A percentile compares a stretch with the other conserved stretches of the same genome.
Conservation (phyloP, 2,113 vertebrate species). For the Ictalurus punctatus region DNA sequence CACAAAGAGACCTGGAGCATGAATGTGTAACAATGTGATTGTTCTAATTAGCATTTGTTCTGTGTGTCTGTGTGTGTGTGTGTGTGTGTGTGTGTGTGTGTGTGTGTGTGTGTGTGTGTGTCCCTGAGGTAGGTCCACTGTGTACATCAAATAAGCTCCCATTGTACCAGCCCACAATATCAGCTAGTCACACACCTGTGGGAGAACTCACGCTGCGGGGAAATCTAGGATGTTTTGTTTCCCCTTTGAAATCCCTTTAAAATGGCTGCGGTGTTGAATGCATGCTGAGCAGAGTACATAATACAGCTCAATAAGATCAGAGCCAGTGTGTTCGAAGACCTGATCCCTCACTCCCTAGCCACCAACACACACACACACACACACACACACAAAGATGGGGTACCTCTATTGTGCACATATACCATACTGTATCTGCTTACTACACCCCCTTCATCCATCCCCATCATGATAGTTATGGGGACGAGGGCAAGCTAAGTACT, state of each 20-base stretch:
- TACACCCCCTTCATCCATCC: not conserved
- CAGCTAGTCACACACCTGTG: constrained; percentile 8
- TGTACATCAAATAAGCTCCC: constrained; percentile 30
- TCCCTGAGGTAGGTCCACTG: constrained; percentile 11
- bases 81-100: constrained; percentile 12
- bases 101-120: constrained; percentile 19
- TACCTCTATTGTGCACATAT: not conserved
- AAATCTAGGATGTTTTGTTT: constrained; percentile 19
- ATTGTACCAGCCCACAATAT: constrained; percentile 25
- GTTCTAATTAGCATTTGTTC: constrained; percentile 27
- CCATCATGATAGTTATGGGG: not conserved
- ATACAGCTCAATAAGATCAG: constrained; percentile 2
- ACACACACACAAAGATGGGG: not conserved
- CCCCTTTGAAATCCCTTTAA: constrained; percentile 22
- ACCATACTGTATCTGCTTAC: not conserved
- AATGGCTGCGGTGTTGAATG: not conserved
- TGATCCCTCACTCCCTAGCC: not conserved
- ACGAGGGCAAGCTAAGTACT: constrained; percentile 2
- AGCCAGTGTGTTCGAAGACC: not conserved
- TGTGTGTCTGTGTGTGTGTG: not conserved
- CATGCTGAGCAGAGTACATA: constrained; percentile 19
- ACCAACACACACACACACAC: not conserved
- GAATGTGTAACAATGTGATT: constrained; percentile 15
- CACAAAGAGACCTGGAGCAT: constrained; percentile 25
- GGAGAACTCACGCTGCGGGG: constrained; percentile 5